phyloP scores from a whole-genome alignment of 1,140 invertebrate genomes.

The Trigoniulus corallinus region DNA sequence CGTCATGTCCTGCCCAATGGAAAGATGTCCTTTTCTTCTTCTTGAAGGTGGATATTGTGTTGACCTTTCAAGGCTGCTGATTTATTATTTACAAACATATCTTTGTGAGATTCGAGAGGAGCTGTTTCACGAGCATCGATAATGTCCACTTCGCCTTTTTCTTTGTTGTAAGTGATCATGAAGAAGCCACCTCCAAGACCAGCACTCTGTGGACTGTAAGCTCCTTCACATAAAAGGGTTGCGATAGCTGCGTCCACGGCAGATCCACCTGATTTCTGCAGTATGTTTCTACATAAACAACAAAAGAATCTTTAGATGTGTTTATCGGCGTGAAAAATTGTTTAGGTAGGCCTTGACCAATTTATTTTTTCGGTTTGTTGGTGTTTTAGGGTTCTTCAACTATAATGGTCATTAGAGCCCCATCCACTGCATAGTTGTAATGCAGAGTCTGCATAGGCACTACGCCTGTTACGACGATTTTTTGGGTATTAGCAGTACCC shows the following conservation, averaged over 20 bases:
- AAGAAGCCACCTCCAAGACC: slow-evolving; percentile 30
- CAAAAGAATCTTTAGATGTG: too few relatives aligned
- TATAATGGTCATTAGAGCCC: too few relatives aligned
- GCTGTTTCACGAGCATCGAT: slow-evolving; percentile 71
- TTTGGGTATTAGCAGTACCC: too few relatives aligned
- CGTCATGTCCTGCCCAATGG: neutral
- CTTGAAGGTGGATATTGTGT: neutral
- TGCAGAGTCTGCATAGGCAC: too few relatives aligned
- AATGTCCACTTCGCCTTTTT: slow-evolving; percentile 13
- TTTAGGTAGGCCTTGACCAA: too few relatives aligned
- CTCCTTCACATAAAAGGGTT: slow-evolving; percentile 64
- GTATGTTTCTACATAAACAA: neutral
- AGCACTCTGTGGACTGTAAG: slow-evolving; percentile 67
- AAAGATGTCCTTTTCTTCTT: neutral
- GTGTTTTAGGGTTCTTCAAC: too few relatives aligned
- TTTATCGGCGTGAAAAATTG: too few relatives aligned
- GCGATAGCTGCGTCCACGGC: slow-evolving; percentile 79
- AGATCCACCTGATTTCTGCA: neutral
- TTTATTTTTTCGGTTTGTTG: too few relatives aligned
- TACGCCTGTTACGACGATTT: too few relatives aligned
- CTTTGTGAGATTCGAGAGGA: slow-evolving; percentile 27
- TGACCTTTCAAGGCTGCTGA: slow-evolving; percentile 6
- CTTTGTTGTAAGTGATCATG: slow-evolving; percentile 11
- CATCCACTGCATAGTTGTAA: too few relatives aligned
- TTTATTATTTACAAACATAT: neutral